Conservation (phyloP, 2,888 invertebrate genomes). For the Eledona agricola region DNA sequence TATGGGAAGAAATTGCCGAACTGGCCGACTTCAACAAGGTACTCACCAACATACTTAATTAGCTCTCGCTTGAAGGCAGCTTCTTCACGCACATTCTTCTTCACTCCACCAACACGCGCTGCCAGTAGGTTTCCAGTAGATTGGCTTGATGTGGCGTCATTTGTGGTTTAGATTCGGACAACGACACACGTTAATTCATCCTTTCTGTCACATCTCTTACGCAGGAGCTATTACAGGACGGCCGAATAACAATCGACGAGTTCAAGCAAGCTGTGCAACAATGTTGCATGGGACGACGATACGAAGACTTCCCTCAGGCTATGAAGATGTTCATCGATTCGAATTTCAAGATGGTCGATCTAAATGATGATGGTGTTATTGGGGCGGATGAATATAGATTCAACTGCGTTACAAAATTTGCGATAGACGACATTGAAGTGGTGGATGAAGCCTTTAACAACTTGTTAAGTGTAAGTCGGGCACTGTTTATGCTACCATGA, state of each 20-base stretch:
- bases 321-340: conserved; percentile 88
- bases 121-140: conserved; percentile 12
- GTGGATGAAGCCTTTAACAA: conserved; percentile 82
- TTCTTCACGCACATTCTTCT: conserved; percentile 5
- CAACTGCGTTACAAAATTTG: conserved; percentile 82
- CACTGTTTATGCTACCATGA: too few relatives aligned
- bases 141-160: background rate
- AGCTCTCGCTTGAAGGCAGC: conserved; percentile 16
- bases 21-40: conserved; percentile 89
- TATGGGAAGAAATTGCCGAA: conserved; percentile 88
- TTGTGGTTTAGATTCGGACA: conserved; percentile 33
- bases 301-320: conserved; percentile 83
- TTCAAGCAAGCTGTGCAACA: conserved; percentile 84
- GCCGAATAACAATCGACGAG: conserved; percentile 81
- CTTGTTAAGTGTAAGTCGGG: conserved; percentile 77
- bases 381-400: conserved; percentile 83
- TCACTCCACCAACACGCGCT: conserved; percentile 24
- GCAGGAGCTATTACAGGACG: conserved; percentile 73
- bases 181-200: conserved; percentile 38
- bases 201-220: conserved; percentile 21
- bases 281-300: conserved; percentile 79
- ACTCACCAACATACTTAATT: conserved; percentile 31
- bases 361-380: conserved; percentile 82
- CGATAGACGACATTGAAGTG: conserved; percentile 77
- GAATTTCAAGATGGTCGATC: conserved; percentile 82